Evolutionary conservation across 1,140 invertebrate genomes (phyloP).

Genomic region (Teleopsis dalmanni): DNA sequence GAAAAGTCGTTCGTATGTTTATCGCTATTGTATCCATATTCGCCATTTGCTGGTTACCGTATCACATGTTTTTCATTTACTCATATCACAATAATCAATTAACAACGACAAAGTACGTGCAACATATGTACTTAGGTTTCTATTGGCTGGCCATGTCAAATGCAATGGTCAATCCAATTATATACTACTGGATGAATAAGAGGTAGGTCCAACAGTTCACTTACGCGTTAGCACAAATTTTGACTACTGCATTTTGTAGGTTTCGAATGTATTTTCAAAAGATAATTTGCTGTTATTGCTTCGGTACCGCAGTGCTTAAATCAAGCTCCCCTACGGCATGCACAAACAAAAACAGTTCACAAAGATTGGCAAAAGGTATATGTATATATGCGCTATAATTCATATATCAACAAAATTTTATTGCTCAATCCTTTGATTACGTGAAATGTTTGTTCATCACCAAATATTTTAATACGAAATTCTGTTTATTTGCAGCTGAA

Average conservation of each 20-base stretch:
- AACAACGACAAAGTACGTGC: slow-evolving; percentile 62
- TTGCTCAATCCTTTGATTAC: background rate
- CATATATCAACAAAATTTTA: background rate
- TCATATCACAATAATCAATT: slow-evolving; percentile 67
- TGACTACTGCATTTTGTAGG: slow-evolving; percentile 24
- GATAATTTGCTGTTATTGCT: slow-evolving; percentile 47
- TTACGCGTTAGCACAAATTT: background rate
- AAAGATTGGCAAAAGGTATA: slow-evolving; percentile 27
- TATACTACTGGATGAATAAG: slow-evolving; percentile 89
- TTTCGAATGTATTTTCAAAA: slow-evolving; percentile 51
- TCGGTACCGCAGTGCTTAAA: slow-evolving; percentile 19
- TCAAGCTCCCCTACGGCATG: slow-evolving; percentile 26
- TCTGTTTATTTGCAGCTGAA: slow-evolving; percentile 21
- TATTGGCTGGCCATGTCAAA: slow-evolving; percentile 92
- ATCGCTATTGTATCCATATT: slow-evolving; percentile 63
- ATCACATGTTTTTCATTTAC: slow-evolving; percentile 82
- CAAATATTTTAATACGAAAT: slow-evolving; percentile 11
- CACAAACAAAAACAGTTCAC: slow-evolving; percentile 32
- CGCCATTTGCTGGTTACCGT: slow-evolving; percentile 82
- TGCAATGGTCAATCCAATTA: slow-evolving; percentile 84
- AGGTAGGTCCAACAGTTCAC: slow-evolving; percentile 45
- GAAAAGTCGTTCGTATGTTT: slow-evolving; percentile 63
- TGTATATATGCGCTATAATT: background rate
- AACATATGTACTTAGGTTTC: slow-evolving; percentile 74
- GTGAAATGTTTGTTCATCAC: background rate